Base-by-base conservation (phyloP, 2,113 vertebrate species). In the Rafetus swinhoei region DNA sequence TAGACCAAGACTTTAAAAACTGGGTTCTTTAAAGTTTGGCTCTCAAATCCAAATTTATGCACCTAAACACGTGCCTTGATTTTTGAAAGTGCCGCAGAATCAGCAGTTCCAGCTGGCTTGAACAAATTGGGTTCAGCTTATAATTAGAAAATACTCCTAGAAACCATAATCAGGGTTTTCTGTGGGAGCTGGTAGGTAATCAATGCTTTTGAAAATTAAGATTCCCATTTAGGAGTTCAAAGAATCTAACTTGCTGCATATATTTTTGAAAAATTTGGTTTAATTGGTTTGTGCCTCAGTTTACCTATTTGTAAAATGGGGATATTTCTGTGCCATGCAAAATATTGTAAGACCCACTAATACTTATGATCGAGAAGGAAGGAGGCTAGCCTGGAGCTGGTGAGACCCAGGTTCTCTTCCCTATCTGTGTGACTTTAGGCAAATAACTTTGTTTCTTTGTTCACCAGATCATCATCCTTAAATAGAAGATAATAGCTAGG, bases 1-100 rank as follows among this genome's bases (percentile, higher is more conserved):
- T 65, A 86, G 84, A 74, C 19, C 57, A 55, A 85, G 79, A 93
- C 39, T 93, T 95, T 89, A 93, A 90, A 87, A 77, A 45, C 12
- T 87, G 85, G 59, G 2, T 21, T 21, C 2, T 55, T 90, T 92
- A 55, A 65, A 85, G 1, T 2, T 35, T 90, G 86, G 59, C 29
- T 93, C 50, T 93, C 77, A 77, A 92, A 45, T 50, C 57, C 74
- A 24, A 19, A 54, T 77, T 89, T 89, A 55, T 52, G 27, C 74
- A 85, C 50, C 29, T 80, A 56, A 21, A 50, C 59, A 2, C 90
- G 80, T 77, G 59, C 81, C 55, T 84, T 84, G 32, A 11, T 80
- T 87, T 89, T 24, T 22, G 50, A 50, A 50, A 25, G 74, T 50
- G 35, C 39, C 3, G 3, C 22, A 60, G 91, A 94, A 91, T 84